Percentiles rank a stretch among this genome's conserved stretches.
Conservation (phyloP, 2,888 invertebrate genomes). For the Erpobdella octoculata region DNA sequence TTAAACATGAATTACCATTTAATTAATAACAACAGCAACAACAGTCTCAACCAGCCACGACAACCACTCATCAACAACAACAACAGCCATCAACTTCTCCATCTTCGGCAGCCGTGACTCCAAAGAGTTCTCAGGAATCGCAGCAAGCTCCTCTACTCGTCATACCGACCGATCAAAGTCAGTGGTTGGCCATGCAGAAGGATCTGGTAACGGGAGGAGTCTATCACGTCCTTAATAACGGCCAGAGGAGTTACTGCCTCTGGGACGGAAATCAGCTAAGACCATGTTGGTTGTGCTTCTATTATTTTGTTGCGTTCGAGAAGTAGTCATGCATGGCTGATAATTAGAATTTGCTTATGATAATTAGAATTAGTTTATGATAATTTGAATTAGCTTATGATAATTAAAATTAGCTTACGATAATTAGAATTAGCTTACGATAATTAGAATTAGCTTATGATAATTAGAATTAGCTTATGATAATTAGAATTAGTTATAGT, state of each 20-base stretch:
- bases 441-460: neutral
- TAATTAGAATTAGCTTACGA: neutral
- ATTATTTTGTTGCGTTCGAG: neutral
- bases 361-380: neutral
- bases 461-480: neutral
- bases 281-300: constrained; percentile 36
- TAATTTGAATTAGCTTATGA: neutral
- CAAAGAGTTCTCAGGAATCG: too few relatives aligned
- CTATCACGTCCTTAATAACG: constrained; percentile 34
- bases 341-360: neutral
- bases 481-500: neutral
- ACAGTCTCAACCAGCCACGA: neutral
- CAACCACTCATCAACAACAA: neutral
- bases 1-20: neutral
- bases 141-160: constrained; percentile 27
- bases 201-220: constrained; percentile 35
- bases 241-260: constrained; percentile 33
- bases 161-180: constrained; percentile 32
- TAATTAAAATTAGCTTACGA: neutral
- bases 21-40: constrained; percentile 14
- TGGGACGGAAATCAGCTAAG: constrained; percentile 37
- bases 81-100: neutral
- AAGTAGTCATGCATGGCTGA: neutral
- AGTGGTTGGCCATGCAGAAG: constrained; percentile 36
- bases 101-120: neutral